Evolutionary conservation across 2,797 vertebrate genomes (phyloP).

Genomic region (Salmo trutta): DNA sequence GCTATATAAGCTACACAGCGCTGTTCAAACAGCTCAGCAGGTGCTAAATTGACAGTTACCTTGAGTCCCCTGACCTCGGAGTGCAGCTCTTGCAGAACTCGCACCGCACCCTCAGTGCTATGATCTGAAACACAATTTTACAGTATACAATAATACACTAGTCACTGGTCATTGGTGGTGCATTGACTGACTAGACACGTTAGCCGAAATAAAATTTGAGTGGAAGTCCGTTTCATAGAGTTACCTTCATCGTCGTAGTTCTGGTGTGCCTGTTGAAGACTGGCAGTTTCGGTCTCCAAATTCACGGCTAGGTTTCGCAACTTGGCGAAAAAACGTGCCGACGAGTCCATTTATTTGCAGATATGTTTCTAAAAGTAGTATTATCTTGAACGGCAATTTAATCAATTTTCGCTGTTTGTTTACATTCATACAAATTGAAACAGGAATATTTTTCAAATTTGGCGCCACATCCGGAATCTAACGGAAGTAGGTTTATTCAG

Average conservation of each 20-base stretch:
- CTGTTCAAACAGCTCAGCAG: background rate
- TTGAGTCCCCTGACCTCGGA: conserved; percentile 80
- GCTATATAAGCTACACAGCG: background rate
- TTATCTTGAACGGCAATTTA: background rate
- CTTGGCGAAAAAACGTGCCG: conserved; percentile 69
- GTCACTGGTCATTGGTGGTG: too few relatives aligned
- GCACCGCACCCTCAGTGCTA: conserved; percentile 65
- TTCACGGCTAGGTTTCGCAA: conserved; percentile 73
- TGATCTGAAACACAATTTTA: conserved; percentile 62
- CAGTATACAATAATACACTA: background rate
- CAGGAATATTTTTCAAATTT: conserved; percentile 40
- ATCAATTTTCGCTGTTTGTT: background rate
- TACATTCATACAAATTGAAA: conserved; percentile 11
- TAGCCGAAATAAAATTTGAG: background rate
- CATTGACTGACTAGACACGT: background rate
- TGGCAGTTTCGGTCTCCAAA: conserved; percentile 72
- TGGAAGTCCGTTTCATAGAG: background rate
- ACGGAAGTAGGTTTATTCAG: too few relatives aligned
- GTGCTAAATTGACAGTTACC: conserved; percentile 68
- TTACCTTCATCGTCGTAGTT: conserved; percentile 62
- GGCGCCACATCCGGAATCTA: conserved; percentile 58
- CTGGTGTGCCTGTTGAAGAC: conserved; percentile 71
- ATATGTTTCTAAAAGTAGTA: background rate
- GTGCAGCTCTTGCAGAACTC: conserved; percentile 78
- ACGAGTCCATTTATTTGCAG: conserved; percentile 68